Conservation (phyloP, 1,140 invertebrate genomes). For the Anastrepha ludens region DNA sequence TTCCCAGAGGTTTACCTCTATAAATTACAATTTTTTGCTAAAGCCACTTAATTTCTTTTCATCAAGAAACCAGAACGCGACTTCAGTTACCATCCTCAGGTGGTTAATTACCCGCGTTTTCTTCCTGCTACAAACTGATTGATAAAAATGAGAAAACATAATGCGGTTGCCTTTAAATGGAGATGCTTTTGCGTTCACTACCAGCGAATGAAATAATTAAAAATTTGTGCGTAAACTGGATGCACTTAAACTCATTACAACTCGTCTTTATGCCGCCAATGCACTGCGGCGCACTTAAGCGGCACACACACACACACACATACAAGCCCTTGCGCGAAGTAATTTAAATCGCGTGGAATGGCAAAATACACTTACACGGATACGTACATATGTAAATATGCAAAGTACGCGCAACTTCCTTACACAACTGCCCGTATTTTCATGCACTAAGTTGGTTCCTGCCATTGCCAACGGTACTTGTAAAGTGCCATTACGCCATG, state of each 20-base stretch:
- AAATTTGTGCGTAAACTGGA: background rate
- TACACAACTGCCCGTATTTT: too few relatives aligned
- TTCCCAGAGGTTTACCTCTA: too few relatives aligned
- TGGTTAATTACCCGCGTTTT: too few relatives aligned
- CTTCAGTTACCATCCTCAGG: too few relatives aligned
- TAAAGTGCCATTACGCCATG: conserved; percentile 8
- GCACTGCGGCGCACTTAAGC: background rate
- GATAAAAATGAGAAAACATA: too few relatives aligned
- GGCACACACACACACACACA: background rate
- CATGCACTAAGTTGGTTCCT: background rate
- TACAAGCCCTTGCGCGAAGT: background rate
- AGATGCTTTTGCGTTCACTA: background rate
- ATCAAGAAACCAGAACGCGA: too few relatives aligned
- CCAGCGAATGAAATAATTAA: background rate
- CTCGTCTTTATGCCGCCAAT: background rate
- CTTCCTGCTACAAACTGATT: too few relatives aligned
- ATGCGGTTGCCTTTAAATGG: too few relatives aligned
- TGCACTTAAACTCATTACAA: background rate
- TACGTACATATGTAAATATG: background rate
- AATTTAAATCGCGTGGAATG: background rate
- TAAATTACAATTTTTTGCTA: too few relatives aligned
- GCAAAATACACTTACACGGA: background rate
- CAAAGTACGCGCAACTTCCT: background rate
- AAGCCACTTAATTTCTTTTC: too few relatives aligned
- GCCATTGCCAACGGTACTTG: background rate